Percentiles rank a stretch among this genome's conserved stretches.
phyloP scores from a whole-genome alignment of 2,113 vertebrate genomes.

The Ameiurus melas region DNA sequence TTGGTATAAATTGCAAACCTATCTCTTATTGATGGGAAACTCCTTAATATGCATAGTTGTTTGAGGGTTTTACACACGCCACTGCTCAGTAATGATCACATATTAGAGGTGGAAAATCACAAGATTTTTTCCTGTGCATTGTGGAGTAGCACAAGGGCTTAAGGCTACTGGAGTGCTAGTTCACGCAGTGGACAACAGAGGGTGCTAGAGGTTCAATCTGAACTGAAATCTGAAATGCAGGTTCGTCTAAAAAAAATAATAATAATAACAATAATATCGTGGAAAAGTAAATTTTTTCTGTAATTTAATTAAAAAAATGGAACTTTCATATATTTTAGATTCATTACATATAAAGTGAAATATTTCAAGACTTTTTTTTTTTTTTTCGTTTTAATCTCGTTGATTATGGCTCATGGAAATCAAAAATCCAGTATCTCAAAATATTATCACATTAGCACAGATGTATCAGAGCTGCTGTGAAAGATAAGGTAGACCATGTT shows the following conservation, averaged over 20 bases:
- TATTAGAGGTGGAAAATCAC: constrained; percentile 3
- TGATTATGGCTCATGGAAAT: too few species aligned
- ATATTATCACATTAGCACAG: too few species aligned
- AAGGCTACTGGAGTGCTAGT: not conserved
- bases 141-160: not conserved
- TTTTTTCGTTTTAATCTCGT: too few species aligned
- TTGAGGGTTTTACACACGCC: constrained; percentile 31
- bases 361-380: too few species aligned
- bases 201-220: constrained; percentile 12
- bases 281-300: too few species aligned
- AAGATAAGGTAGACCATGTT: not conserved
- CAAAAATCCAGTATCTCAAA: too few species aligned
- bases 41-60: constrained; percentile 15
- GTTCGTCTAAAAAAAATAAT: not conserved
- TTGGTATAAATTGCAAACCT: constrained; percentile 29
- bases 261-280: too few species aligned
- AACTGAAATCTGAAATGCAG: not conserved
- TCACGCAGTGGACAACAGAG: constrained; percentile 31
- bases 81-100: constrained; percentile 15
- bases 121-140: not conserved
- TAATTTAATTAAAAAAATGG: too few species aligned
- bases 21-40: not conserved
- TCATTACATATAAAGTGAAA: too few species aligned
- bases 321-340: too few species aligned
- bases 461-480: not conserved